phyloP scores from a whole-genome alignment of 2,797 vertebrate genomes.

The Mormyrops boulengeri region DNA sequence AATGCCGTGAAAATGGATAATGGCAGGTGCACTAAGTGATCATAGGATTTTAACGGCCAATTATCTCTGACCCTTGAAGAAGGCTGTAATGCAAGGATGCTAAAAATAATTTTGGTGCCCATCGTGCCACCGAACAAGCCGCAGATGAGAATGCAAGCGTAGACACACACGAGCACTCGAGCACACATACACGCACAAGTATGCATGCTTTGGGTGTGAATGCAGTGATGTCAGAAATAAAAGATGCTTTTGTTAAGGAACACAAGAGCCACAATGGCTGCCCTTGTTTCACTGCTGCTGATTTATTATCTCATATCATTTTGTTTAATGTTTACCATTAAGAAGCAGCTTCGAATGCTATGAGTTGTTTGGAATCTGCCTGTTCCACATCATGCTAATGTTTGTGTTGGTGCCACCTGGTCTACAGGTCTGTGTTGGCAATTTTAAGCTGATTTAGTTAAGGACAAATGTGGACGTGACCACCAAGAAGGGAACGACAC shows the following conservation, averaged over 20 bases:
- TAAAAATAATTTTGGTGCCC: conserved; percentile 42
- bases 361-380: background rate
- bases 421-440: background rate
- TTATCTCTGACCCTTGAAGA: conserved; percentile 54
- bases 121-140: conserved; percentile 39
- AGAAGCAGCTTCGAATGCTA: background rate
- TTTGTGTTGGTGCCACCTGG: background rate
- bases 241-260: background rate
- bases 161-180: background rate
- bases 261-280: background rate
- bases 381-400: background rate
- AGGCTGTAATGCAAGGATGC: conserved; percentile 39
- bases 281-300: background rate
- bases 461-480: background rate
- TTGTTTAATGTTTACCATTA: background rate
- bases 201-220: background rate
- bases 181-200: background rate
- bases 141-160: background rate
- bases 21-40: conserved; percentile 63
- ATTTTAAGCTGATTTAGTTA: background rate
- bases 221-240: background rate
- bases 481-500: background rate
- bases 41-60: conserved; percentile 63
- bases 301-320: background rate
- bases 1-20: conserved; percentile 57